A percentile compares a stretch with the other conserved stretches of the same genome.
These are phyloP conservation scores for Maniola hyperantus DNA, from an alignment of 2,888 invertebrate genomes.

Conservation along the genomic window DNA sequence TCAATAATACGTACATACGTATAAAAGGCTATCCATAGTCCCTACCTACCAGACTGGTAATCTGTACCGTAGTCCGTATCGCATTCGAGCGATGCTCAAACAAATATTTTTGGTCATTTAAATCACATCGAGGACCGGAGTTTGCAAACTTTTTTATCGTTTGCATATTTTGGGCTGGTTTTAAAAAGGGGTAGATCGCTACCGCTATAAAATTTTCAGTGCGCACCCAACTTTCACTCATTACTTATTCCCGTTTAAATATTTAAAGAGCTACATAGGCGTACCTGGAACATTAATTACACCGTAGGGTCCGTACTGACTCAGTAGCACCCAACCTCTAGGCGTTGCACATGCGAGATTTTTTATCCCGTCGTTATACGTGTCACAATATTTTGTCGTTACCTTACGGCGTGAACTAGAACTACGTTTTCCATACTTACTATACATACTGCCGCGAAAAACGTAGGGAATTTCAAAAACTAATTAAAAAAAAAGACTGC, in stretches of 20 bases:
- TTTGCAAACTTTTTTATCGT: slow-evolving; percentile 9
- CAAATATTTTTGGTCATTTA: slow-evolving; percentile 3
- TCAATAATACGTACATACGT: too few species aligned
- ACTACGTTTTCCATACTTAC: too few species aligned
- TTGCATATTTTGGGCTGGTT: slow-evolving; percentile 18
- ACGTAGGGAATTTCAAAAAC: too few species aligned
- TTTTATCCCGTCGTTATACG: not conserved
- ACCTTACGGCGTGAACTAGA: too few species aligned
- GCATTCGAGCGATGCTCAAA: not conserved
- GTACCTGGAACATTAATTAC: slow-evolving; percentile 46
- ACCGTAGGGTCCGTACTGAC: slow-evolving; percentile 36
- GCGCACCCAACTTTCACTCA: slow-evolving; percentile 34
- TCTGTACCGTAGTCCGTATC: too few species aligned
- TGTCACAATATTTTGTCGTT: too few species aligned
- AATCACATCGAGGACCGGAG: not conserved
- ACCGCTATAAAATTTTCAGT: slow-evolving; percentile 35
- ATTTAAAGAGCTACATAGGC: slow-evolving; percentile 40
- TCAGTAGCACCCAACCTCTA: slow-evolving; percentile 37
- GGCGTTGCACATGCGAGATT: not conserved
- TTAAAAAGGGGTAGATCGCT: slow-evolving; percentile 24
- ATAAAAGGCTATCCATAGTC: too few species aligned
- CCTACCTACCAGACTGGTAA: too few species aligned
- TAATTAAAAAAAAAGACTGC: too few species aligned
- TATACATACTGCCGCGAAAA: too few species aligned
- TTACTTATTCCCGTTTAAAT: slow-evolving; percentile 40